These are phyloP conservation scores for Pteruthius melanotis DNA, from an alignment of 2,113 vertebrate genomes.

Conservation along the genomic window DNA sequence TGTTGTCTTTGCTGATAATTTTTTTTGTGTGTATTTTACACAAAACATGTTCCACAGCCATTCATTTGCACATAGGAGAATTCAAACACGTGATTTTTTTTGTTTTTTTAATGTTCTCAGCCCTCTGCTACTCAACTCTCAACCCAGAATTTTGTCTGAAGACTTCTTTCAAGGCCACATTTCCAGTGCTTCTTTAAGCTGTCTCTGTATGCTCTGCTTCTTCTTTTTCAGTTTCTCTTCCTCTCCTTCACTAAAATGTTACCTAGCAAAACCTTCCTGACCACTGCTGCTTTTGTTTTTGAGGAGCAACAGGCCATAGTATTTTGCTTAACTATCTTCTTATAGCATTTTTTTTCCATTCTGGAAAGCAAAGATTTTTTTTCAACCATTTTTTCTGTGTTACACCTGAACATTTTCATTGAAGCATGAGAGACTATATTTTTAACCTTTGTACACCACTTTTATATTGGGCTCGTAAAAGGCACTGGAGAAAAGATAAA, in stretches of 20 bases:
- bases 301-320: background rate
- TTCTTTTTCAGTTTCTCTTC: background rate
- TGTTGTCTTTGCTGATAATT: background rate
- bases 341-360: background rate
- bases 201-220: background rate
- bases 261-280: background rate
- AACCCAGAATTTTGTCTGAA: background rate
- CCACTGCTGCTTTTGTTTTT: background rate
- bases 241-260: background rate
- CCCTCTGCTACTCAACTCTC: background rate
- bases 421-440: background rate
- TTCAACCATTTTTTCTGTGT: background rate
- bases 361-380: background rate
- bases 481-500: background rate
- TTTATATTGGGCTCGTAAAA: background rate
- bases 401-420: background rate
- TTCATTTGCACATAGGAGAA: background rate
- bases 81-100: background rate
- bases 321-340: background rate
- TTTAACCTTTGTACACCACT: constrained; percentile 9
- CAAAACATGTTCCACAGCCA: background rate
- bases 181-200: background rate
- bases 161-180: background rate
- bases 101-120: background rate
- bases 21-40: background rate